phyloP scores from a whole-genome alignment of 2,113 vertebrate species.

The Marmota flaviventris region DNA sequence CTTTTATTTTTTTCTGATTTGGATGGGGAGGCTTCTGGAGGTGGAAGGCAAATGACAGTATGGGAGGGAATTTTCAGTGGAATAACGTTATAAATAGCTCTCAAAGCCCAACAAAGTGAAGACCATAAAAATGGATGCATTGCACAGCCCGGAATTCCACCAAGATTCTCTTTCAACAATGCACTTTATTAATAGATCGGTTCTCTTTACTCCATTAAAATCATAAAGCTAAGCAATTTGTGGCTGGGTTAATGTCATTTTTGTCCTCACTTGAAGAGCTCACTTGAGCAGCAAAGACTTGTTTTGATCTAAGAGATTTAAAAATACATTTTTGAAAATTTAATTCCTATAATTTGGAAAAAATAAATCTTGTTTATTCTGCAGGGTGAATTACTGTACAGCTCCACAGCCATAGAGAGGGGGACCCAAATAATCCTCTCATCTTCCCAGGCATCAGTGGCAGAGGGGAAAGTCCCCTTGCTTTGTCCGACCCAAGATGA shows the following conservation, averaged over 20 bases:
- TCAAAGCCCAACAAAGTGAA: constrained; percentile 75
- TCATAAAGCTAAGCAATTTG: constrained; percentile 61
- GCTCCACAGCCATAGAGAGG: not conserved
- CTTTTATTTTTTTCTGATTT: constrained; percentile 52
- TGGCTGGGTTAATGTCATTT: constrained; percentile 61
- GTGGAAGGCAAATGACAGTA: constrained; percentile 76
- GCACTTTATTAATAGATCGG: constrained; percentile 50
- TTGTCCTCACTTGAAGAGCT: constrained; percentile 39
- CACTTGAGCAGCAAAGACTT: constrained; percentile 52
- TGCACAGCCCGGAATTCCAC: constrained; percentile 24
- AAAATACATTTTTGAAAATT: constrained; percentile 59
- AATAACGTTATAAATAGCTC: constrained; percentile 80
- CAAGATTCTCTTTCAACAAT: constrained; percentile 61
- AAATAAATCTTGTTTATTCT: constrained; percentile 27
- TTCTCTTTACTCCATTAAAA: constrained; percentile 67
- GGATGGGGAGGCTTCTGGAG: constrained; percentile 77
- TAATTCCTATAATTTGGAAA: constrained; percentile 60
- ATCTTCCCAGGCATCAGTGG: not conserved
- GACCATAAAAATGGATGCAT: constrained; percentile 45
- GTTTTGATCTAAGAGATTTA: constrained; percentile 62
- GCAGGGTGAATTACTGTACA: not conserved
- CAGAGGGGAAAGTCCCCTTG: not conserved
- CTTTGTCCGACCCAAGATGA: not conserved
- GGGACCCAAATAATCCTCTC: not conserved
- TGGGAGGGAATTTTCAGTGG: constrained; percentile 78